A percentile compares a stretch with the other conserved stretches of the same genome.
phyloP scores from a whole-genome alignment of 2,797 vertebrate genomes.

The Cygnus olor region DNA sequence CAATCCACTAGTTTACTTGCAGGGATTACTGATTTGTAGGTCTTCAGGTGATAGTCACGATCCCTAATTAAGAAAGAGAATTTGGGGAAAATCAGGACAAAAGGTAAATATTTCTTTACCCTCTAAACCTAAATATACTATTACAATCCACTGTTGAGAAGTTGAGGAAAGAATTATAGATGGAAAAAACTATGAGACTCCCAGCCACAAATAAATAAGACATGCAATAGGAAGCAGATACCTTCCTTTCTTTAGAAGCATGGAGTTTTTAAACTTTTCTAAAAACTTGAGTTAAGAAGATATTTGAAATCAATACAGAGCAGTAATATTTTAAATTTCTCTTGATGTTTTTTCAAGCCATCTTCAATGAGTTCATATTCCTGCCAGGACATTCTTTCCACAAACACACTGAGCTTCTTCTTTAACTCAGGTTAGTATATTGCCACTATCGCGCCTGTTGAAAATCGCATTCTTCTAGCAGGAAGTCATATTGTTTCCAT shows the following conservation, averaged over 20 bases:
- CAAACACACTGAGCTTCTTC: neutral
- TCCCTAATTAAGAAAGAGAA: constrained; percentile 81
- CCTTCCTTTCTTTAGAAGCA: neutral
- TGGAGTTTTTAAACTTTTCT: neutral
- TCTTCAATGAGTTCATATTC: neutral
- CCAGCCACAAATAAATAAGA: neutral
- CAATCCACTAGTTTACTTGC: constrained; percentile 96
- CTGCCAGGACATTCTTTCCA: neutral
- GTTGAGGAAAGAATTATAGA: neutral
- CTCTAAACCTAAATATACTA: neutral
- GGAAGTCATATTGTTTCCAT: neutral
- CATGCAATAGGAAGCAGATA: neutral
- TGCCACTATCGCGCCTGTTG: neutral
- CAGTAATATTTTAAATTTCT: neutral
- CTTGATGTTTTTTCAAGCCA: neutral
- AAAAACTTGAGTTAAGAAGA: neutral
- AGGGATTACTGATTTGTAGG: constrained; percentile 95
- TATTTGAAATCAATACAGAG: neutral
- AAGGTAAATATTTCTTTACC: neutral
- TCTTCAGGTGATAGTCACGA: constrained; percentile 95
- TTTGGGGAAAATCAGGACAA: neutral
- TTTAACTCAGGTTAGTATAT: neutral
- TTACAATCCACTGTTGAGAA: neutral
- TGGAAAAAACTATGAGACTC: neutral
- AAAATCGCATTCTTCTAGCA: neutral